These are phyloP conservation scores for Epinephelus coioides DNA, from an alignment of 2,797 vertebrate genomes.

Conservation along the genomic window DNA sequence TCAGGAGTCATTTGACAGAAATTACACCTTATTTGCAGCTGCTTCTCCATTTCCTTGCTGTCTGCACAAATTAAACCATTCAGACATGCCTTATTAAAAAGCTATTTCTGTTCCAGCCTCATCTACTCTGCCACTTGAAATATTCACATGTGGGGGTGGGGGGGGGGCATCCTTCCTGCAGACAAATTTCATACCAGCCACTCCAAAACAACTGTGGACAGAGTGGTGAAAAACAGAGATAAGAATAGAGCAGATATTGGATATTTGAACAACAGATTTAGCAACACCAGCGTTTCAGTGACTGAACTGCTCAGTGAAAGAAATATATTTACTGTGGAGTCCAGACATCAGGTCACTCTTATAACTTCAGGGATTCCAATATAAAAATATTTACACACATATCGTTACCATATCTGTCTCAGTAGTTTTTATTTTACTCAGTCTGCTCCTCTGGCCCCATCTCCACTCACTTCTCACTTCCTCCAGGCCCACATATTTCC, in stretches of 20 bases:
- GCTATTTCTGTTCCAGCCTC: constrained; percentile 34
- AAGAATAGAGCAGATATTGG: neutral
- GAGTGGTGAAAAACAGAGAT: neutral
- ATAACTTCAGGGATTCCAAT: too few species aligned
- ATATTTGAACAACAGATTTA: neutral
- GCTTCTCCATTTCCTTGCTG: constrained; percentile 30
- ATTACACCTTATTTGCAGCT: constrained; percentile 35
- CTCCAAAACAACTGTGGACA: neutral
- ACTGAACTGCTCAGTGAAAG: too few species aligned
- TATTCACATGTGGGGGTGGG: neutral
- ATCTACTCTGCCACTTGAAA: neutral
- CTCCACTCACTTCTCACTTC: too few species aligned
- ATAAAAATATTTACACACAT: too few species aligned
- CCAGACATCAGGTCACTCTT: too few species aligned
- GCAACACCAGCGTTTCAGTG: neutral
- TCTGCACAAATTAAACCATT: constrained; percentile 34
- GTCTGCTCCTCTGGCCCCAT: too few species aligned
- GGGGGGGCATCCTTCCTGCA: neutral
- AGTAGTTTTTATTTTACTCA: too few species aligned
- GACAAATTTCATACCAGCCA: constrained; percentile 3
- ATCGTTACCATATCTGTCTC: too few species aligned
- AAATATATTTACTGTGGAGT: too few species aligned
- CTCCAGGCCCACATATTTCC: too few species aligned
- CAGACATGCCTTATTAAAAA: constrained; percentile 41
- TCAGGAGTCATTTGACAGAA: constrained; percentile 11